Evolutionary conservation across 2,113 vertebrate species (phyloP).

Genomic region (Plecotus auritus): DNA sequence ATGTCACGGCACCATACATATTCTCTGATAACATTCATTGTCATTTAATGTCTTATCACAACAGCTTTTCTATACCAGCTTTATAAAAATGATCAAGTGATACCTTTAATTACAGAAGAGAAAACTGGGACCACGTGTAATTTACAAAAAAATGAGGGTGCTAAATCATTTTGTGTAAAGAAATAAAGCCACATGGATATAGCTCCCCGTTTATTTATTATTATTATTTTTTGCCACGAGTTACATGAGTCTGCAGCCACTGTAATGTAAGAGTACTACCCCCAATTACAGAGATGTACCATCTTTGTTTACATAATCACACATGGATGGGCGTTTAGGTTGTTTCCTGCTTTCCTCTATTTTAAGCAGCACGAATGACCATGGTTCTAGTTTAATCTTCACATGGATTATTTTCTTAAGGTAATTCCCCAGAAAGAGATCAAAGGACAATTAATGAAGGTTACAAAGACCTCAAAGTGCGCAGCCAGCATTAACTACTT

Average conservation of each 20-base stretch:
- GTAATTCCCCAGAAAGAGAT: neutral
- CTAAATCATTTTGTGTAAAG: neutral
- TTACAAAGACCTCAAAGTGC: neutral
- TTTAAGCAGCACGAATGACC: neutral
- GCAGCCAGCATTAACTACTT: neutral
- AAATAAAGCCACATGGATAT: neutral
- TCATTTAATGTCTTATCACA: neutral
- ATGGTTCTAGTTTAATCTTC: constrained; percentile 1
- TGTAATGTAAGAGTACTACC: neutral
- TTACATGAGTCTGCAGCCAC: neutral
- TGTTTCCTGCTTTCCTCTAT: neutral
- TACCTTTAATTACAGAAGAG: neutral
- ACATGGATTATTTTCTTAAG: neutral
- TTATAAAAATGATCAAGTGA: neutral
- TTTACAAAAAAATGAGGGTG: neutral
- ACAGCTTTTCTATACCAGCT: neutral
- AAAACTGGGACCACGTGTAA: neutral
- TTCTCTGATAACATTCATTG: neutral
- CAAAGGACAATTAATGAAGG: neutral
- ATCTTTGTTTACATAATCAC: neutral
- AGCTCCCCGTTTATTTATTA: neutral
- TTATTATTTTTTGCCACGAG: neutral
- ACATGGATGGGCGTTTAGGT: neutral
- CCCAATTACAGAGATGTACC: neutral
- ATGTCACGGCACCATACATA: neutral